phyloP scores from a whole-genome alignment of 92 coral and sea anemone genomes.

The Palythoa grandis region DNA sequence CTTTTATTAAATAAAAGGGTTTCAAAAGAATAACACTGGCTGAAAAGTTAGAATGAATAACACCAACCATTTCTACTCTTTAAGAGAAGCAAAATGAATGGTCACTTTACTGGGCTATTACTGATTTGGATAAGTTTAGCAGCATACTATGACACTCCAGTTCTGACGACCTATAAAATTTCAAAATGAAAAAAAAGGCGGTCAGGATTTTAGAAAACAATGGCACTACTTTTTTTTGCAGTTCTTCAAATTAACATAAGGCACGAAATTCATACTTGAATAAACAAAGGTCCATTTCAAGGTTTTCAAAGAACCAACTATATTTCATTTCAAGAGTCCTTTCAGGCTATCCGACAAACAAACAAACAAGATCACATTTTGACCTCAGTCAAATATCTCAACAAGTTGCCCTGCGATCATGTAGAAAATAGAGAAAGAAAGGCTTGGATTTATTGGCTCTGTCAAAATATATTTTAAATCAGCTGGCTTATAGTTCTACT shows the following conservation, averaged over 20 bases:
- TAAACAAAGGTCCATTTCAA: neutral
- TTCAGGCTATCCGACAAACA: neutral
- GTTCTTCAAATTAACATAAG: neutral
- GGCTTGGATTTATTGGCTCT: neutral
- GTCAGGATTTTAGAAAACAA: neutral
- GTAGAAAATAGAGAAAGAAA: neutral
- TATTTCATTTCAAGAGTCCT: neutral
- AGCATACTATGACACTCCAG: neutral
- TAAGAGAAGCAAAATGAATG: too few species aligned
- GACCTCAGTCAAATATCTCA: conserved; percentile 11
- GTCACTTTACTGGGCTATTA: too few species aligned
- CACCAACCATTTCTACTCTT: too few species aligned
- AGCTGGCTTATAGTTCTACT: neutral
- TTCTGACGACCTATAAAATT: neutral
- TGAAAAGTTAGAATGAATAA: too few species aligned
- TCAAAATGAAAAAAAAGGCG: neutral
- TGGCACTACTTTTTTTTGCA: neutral
- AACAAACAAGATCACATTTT: conserved; percentile 11
- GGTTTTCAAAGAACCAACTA: neutral
- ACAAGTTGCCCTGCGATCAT: neutral
- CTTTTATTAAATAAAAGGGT: too few species aligned
- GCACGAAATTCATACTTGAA: neutral
- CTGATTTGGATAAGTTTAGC: too few species aligned
- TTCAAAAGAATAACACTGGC: too few species aligned
- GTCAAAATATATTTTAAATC: neutral